Evolutionary conservation across 2,888 invertebrate genomes (phyloP).

Genomic region (Watsonalla cultraria): DNA sequence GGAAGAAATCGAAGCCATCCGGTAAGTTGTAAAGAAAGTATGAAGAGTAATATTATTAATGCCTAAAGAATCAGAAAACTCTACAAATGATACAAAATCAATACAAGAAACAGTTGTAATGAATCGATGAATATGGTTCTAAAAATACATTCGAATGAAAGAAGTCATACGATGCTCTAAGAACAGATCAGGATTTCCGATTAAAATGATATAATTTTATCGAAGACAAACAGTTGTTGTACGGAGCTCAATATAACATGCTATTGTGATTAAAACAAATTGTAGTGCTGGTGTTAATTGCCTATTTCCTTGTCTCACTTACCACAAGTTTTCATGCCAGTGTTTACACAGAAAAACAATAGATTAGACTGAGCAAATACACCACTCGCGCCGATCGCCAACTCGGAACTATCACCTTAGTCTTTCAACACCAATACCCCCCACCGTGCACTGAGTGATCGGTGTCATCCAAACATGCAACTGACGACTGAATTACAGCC

Average conservation of each 20-base stretch:
- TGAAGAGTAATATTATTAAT: too few species aligned
- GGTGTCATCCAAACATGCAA: slow-evolving; percentile 49
- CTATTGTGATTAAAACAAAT: too few species aligned
- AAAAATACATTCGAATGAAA: not conserved
- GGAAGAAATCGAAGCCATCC: slow-evolving; percentile 98
- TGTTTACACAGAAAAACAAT: slow-evolving; percentile 23
- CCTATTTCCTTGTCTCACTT: not conserved
- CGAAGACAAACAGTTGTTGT: too few species aligned
- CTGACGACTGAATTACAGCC: slow-evolving; percentile 44
- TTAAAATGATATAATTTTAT: too few species aligned
- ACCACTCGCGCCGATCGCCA: slow-evolving; percentile 32
- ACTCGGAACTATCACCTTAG: slow-evolving; percentile 49
- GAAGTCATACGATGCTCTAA: too few species aligned
- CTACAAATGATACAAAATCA: too few species aligned
- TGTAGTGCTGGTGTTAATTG: too few species aligned
- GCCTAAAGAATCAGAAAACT: not conserved
- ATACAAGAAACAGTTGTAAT: too few species aligned
- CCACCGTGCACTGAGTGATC: slow-evolving; percentile 46
- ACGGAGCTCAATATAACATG: too few species aligned
- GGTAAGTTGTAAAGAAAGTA: slow-evolving; percentile 80
- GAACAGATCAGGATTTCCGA: too few species aligned
- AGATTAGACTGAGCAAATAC: slow-evolving; percentile 24
- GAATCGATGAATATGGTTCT: not conserved
- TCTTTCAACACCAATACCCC: slow-evolving; percentile 44
- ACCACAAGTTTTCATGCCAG: not conserved